Conservation (phyloP, 2,888 invertebrate genomes). For the Anticlea derivata region DNA sequence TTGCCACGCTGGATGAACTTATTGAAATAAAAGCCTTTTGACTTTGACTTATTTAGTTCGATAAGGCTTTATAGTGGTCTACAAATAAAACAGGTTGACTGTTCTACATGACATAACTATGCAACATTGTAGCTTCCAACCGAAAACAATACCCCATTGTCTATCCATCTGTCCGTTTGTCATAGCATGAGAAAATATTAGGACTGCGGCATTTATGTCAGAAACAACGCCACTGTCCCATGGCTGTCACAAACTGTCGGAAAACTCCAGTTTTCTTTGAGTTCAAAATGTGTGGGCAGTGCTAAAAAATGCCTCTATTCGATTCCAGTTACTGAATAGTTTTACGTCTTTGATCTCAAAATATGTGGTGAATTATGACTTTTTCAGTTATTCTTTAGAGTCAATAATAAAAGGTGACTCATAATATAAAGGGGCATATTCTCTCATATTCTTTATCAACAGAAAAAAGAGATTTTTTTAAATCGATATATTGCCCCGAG, state of each 20-base stretch:
- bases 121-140: conserved; percentile 5
- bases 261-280: conserved; percentile 11
- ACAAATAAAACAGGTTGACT: too few relatives aligned
- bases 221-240: conserved; percentile 14
- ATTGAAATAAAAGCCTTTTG: too few relatives aligned
- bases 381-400: too few relatives aligned
- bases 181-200: conserved; percentile 24
- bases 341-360: conserved; percentile 7
- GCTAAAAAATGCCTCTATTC: conserved; percentile 15
- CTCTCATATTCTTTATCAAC: too few relatives aligned
- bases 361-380: too few relatives aligned
- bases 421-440: too few relatives aligned
- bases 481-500: too few relatives aligned
- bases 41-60: too few relatives aligned
- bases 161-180: conserved; percentile 15
- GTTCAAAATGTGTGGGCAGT: conserved; percentile 14
- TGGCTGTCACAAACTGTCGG: conserved; percentile 6
- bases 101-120: background rate
- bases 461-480: too few relatives aligned
- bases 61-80: too few relatives aligned
- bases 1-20: too few relatives aligned
- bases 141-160: conserved; percentile 14
- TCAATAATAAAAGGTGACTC: too few relatives aligned
- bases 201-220: conserved; percentile 16
- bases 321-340: conserved; percentile 3